These are phyloP conservation scores for Cheilosia soror DNA, from an alignment of 2,888 invertebrate species.

Conservation along the genomic window DNA sequence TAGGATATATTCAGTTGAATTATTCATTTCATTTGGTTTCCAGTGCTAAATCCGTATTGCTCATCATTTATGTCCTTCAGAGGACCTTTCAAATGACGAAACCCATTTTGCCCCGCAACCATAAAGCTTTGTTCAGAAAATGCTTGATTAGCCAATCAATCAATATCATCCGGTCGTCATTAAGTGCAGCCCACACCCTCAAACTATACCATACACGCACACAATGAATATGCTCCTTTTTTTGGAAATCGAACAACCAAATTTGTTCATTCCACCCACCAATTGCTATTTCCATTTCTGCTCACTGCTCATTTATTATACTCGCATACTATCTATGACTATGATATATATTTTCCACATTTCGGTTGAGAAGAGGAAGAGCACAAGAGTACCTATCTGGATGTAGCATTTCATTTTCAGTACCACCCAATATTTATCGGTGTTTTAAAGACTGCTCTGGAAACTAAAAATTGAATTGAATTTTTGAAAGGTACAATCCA, in stretches of 20 bases:
- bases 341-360: slow-evolving; percentile 2
- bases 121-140: slow-evolving; percentile 23
- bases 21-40: slow-evolving; percentile 50
- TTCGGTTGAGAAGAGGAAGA: not conserved
- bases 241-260: slow-evolving; percentile 6
- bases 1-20: slow-evolving; percentile 36
- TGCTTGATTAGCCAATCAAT: slow-evolving; percentile 65
- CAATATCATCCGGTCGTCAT: slow-evolving; percentile 58
- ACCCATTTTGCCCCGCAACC: not conserved
- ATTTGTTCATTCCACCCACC: slow-evolving; percentile 8
- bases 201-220: not conserved
- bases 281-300: slow-evolving; percentile 22
- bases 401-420: slow-evolving; percentile 2
- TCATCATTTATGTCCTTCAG: slow-evolving; percentile 29
- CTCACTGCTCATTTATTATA: slow-evolving; percentile 38
- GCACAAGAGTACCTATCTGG: not conserved
- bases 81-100: slow-evolving; percentile 36
- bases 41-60: slow-evolving; percentile 9
- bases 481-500: slow-evolving; percentile 11
- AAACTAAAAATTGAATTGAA: slow-evolving; percentile 17
- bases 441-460: slow-evolving; percentile 2
- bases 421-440: not conserved
- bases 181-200: slow-evolving; percentile 19
- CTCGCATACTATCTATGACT: slow-evolving; percentile 6
- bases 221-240: slow-evolving; percentile 19